Conservation (phyloP, 2,888 invertebrate genomes). For the Augiades crinisus region DNA sequence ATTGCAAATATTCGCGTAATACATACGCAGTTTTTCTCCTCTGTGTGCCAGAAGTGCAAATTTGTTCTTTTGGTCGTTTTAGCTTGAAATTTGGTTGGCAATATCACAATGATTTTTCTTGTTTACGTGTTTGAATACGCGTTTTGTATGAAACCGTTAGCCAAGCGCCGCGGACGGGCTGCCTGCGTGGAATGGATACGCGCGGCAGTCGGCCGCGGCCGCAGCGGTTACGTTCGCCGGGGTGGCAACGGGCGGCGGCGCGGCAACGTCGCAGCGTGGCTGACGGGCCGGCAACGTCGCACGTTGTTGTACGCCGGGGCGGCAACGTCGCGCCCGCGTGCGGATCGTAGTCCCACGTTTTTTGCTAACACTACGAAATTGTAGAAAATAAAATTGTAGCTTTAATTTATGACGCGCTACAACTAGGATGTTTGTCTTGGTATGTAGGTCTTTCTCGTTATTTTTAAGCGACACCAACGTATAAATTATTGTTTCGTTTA, state of each 20-base stretch:
- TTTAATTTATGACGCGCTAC: background rate
- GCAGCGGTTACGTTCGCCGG: conserved; percentile 28
- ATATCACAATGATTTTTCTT: conserved; percentile 6
- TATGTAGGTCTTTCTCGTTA: no score
- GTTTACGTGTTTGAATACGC: conserved; percentile 10
- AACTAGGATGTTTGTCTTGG: no score
- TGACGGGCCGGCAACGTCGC: conserved; percentile 31
- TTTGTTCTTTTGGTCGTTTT: conserved; percentile 4
- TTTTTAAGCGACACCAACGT: no score
- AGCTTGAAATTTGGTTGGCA: background rate
- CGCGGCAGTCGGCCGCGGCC: conserved; percentile 28
- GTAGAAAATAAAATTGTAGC: background rate
- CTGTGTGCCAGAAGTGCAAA: background rate
- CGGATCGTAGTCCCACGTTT: conserved; percentile 17
- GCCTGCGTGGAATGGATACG: conserved; percentile 10
- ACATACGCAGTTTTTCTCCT: background rate
- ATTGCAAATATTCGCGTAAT: background rate
- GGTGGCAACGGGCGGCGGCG: conserved; percentile 32
- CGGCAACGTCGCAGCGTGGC: conserved; percentile 33
- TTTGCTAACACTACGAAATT: conserved; percentile 4
- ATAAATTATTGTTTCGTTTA: no score
- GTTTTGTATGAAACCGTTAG: conserved; percentile 9
- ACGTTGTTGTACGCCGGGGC: conserved; percentile 16
- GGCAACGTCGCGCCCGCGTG: conserved; percentile 31
- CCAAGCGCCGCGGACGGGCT: conserved; percentile 42